Evolutionary conservation across 2,113 vertebrate species (phyloP).

Genomic region (Rhea pennata): DNA sequence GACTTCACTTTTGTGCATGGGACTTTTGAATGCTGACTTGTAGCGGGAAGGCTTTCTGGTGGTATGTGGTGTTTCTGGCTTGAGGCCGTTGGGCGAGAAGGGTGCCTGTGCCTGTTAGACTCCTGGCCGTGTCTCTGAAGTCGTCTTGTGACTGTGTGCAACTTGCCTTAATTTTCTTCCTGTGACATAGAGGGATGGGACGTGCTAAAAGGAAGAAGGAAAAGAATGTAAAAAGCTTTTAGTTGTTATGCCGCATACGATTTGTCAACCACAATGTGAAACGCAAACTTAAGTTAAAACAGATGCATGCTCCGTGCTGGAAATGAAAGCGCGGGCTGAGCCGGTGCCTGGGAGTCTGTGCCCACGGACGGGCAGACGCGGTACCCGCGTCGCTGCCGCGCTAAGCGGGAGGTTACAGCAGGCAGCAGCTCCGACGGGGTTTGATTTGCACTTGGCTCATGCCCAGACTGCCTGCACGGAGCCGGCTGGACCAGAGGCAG

Average conservation of each 20-base stretch:
- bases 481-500: constrained; percentile 21
- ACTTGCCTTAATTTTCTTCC: not conserved
- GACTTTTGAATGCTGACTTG: not conserved
- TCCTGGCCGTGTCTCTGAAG: not conserved
- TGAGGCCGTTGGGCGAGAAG: not conserved
- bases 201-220: not conserved
- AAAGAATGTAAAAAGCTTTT: not conserved
- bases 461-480: not conserved
- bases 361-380: not conserved
- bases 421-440: not conserved
- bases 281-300: not conserved
- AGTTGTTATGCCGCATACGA: not conserved
- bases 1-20: not conserved
- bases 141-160: not conserved
- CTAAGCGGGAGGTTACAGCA: constrained; percentile 28
- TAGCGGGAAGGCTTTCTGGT: constrained; percentile 7
- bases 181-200: accelerated
- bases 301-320: not conserved
- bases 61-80: not conserved
- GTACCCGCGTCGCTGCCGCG: not conserved
- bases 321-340: not conserved
- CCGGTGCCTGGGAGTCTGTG: not conserved
- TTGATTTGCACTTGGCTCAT: constrained; percentile 28
- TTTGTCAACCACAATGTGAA: not conserved
- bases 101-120: not conserved